These are phyloP conservation scores for Pteronotus mesoamericanus DNA, from an alignment of 2,797 vertebrate species.

Conservation along the genomic window DNA sequence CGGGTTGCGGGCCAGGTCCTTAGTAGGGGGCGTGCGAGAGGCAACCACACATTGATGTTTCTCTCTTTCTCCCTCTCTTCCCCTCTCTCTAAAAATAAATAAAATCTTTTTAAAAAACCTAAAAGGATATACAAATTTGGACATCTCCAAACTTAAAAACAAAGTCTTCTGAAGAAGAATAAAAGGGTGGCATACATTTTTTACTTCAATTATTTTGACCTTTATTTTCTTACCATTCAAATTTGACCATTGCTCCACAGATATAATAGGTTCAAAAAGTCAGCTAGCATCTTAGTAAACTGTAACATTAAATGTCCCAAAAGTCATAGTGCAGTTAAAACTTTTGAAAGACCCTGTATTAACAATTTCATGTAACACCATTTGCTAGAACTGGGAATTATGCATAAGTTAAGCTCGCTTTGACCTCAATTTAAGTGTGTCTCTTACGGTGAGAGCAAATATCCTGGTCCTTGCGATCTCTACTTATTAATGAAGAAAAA, in stretches of 20 bases:
- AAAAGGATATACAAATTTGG: constrained; percentile 10
- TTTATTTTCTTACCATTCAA: constrained; percentile 14
- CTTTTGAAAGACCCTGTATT: not conserved
- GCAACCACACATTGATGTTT: no score
- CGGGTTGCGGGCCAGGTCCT: no score
- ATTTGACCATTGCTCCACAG: not conserved
- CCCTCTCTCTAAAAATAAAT: no score
- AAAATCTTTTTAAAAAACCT: no score
- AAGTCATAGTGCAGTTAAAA: not conserved
- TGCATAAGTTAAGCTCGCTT: not conserved
- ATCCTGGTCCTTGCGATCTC: not conserved
- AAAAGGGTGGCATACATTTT: not conserved
- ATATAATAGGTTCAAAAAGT: constrained; percentile 13
- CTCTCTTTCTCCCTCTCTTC: no score
- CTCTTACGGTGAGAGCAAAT: constrained; percentile 7
- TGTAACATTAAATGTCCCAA: not conserved
- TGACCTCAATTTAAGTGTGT: constrained; percentile 14
- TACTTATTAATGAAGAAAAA: constrained; percentile 1
- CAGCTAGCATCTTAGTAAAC: not conserved
- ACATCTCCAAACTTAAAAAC: constrained; percentile 35
- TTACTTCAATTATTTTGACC: not conserved
- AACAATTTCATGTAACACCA: not conserved
- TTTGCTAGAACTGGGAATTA: not conserved
- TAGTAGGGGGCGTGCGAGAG: no score
- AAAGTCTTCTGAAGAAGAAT: constrained; percentile 11